Evolutionary conservation across 2,797 vertebrate species (phyloP).

Genomic region (Brachyrhaphis roseni): DNA sequence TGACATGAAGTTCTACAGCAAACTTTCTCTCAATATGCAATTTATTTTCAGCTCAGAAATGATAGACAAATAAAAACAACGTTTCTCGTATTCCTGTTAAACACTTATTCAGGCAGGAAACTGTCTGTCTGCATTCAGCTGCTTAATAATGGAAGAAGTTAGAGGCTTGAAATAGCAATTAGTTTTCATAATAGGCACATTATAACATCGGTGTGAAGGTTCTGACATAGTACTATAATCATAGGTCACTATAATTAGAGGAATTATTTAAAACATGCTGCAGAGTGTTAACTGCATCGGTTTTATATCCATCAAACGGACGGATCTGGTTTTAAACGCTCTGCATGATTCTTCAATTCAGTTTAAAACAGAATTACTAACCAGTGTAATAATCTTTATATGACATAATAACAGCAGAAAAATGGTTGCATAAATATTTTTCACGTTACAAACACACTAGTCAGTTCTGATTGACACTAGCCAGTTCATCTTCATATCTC

Average conservation of each 20-base stretch:
- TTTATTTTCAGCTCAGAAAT: neutral
- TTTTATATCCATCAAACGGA: neutral
- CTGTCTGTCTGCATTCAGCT: neutral
- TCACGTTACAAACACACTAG: neutral
- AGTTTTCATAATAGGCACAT: slow-evolving; percentile 1
- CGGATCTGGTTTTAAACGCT: neutral
- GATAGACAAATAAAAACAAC: neutral
- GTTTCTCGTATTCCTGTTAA: neutral
- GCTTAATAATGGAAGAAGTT: slow-evolving; percentile 1
- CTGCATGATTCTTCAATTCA: neutral
- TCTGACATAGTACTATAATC: neutral
- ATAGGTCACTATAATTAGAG: slow-evolving; percentile 1
- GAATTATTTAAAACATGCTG: slow-evolving; percentile 1
- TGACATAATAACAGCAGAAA: neutral
- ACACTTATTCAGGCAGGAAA: neutral
- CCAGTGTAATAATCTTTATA: neutral
- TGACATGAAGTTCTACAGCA: neutral
- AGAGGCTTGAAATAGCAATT: neutral
- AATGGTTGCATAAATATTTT: neutral
- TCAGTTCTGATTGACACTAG: neutral
- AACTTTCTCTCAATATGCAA: neutral
- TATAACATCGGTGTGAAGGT: neutral
- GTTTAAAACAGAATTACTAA: neutral
- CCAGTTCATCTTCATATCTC: neutral
- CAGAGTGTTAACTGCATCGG: neutral